Evolutionary conservation across 2,797 vertebrate species (phyloP).

Genomic region (Etheostoma nigrum): DNA sequence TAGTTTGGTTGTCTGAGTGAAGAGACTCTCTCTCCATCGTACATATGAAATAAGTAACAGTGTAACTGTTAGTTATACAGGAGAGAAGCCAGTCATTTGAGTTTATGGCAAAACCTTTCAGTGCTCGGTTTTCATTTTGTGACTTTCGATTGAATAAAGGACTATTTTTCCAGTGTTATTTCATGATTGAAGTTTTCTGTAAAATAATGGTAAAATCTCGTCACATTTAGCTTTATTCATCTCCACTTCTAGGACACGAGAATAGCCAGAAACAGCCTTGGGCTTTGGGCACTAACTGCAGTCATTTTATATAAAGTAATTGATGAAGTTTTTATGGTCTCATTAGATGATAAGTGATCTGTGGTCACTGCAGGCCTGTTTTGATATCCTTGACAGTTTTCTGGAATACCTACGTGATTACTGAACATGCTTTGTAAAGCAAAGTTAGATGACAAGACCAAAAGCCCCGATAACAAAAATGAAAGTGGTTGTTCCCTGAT

Average conservation of each 20-base stretch:
- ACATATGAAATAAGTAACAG: too few species aligned
- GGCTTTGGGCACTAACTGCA: not conserved
- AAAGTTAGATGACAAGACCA: constrained; percentile 18
- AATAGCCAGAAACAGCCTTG: not conserved
- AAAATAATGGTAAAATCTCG: too few species aligned
- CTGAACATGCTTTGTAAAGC: constrained; percentile 18
- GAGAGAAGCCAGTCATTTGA: too few species aligned
- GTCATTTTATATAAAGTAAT: not conserved
- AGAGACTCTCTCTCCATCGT: too few species aligned
- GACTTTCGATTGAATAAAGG: too few species aligned
- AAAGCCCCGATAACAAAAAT: not conserved
- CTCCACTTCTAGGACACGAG: not conserved
- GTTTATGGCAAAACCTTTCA: too few species aligned
- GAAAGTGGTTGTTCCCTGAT: not conserved
- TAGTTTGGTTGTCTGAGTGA: too few species aligned
- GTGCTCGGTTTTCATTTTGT: too few species aligned
- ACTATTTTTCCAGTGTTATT: too few species aligned
- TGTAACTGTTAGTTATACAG: too few species aligned
- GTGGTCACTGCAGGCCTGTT: not conserved
- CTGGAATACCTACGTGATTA: not conserved
- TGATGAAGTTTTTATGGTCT: not conserved
- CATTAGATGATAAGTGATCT: constrained; percentile 21
- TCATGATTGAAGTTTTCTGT: too few species aligned
- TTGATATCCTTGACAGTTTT: not conserved
- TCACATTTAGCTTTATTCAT: not conserved